Conservation (phyloP, 2,113 vertebrate genomes). For the Syngnathus scovelli region DNA sequence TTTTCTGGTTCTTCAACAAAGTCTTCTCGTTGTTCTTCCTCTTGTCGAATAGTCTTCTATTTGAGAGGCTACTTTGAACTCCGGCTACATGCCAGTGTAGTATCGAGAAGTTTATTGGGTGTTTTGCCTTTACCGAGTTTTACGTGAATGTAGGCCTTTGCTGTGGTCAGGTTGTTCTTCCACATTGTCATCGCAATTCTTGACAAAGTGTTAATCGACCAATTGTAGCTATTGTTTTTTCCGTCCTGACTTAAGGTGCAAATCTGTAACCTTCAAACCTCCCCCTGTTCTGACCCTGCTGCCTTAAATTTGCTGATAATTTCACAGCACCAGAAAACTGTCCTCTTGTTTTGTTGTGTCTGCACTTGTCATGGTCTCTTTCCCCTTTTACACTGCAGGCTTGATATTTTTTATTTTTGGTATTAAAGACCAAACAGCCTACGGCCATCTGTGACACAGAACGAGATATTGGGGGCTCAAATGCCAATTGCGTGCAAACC, state of each 20-base stretch:
- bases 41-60: too few species aligned
- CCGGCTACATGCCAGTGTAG: too few species aligned
- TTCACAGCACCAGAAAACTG: constrained; percentile 9
- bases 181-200: not conserved
- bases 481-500: constrained; percentile 45
- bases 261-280: not conserved
- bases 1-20: too few species aligned
- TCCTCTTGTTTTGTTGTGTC: constrained; percentile 34
- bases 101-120: too few species aligned
- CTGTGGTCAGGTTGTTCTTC: too few species aligned
- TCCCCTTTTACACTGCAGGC: constrained; percentile 23
- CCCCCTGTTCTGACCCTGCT: not conserved
- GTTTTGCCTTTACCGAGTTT: too few species aligned
- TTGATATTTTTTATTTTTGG: constrained; percentile 48
- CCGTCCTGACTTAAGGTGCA: not conserved
- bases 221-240: not conserved
- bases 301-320: constrained; percentile 8
- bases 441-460: constrained; percentile 55
- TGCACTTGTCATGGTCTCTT: too few species aligned
- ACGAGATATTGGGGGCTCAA: constrained; percentile 54
- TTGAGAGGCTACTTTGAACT: too few species aligned
- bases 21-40: too few species aligned
- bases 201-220: not conserved
- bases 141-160: too few species aligned
- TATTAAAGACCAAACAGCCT: constrained; percentile 52